Conservation (phyloP, 1,140 invertebrate species). For the Trigoniulus corallinus region DNA sequence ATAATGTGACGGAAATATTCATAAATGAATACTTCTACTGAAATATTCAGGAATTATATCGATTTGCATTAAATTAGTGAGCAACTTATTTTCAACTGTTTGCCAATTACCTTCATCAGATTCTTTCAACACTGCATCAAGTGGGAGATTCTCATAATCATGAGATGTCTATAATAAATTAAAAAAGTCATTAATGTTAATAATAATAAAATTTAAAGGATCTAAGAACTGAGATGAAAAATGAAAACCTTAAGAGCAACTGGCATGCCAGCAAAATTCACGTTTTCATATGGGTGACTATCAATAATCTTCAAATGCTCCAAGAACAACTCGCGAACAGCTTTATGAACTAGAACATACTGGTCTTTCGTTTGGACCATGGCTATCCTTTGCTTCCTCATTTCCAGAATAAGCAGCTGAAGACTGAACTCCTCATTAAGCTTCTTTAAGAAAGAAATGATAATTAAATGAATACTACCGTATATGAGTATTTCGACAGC, state of each 20-base stretch:
- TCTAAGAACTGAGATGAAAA: background rate
- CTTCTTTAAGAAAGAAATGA: constrained; percentile 27
- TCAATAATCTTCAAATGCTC: constrained; percentile 37
- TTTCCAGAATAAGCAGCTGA: constrained; percentile 34
- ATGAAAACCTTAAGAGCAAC: background rate
- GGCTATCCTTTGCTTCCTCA: constrained; percentile 40
- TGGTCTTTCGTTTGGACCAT: constrained; percentile 43
- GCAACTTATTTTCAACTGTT: background rate
- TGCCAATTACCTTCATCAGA: background rate
- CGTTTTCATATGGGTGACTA: constrained; percentile 38
- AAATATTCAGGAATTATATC: too few relatives aligned
- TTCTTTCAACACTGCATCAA: too few relatives aligned
- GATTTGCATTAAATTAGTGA: too few relatives aligned
- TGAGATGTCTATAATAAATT: background rate
- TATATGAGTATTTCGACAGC: too few relatives aligned
- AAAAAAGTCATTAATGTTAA: background rate
- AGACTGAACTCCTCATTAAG: constrained; percentile 36
- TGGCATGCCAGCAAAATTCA: constrained; percentile 29
- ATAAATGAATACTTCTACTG: too few relatives aligned
- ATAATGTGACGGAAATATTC: too few relatives aligned
- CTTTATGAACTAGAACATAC: constrained; percentile 34
- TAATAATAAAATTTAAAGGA: too few relatives aligned
- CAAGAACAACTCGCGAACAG: constrained; percentile 34
- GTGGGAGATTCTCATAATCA: background rate
- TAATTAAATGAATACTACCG: background rate